Percentiles rank a stretch among this genome's conserved stretches.
phyloP scores from a whole-genome alignment of 2,797 vertebrate genomes.

The Coregonus sp. region DNA sequence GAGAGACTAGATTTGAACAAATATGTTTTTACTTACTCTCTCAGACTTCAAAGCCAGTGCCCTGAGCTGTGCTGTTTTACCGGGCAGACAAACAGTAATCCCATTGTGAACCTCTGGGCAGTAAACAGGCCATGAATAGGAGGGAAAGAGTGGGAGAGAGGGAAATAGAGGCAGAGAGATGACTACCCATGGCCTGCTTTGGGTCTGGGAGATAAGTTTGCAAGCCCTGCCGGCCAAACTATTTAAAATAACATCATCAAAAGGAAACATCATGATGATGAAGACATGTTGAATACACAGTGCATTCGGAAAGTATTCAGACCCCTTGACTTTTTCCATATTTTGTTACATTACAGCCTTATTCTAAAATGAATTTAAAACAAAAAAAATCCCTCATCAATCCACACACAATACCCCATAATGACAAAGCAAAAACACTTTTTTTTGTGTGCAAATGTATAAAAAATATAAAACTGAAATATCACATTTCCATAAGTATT shows the following conservation, averaged over 20 bases:
- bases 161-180: background rate
- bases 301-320: no score
- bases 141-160: background rate
- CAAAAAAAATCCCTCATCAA: no score
- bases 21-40: slow-evolving; percentile 12
- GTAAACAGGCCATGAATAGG: slow-evolving; percentile 15
- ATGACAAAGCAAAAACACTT: no score
- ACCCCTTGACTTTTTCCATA: no score
- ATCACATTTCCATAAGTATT: no score
- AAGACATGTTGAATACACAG: background rate
- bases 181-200: slow-evolving; percentile 10
- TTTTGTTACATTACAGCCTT: no score
- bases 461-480: no score
- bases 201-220: background rate
- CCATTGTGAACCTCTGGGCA: slow-evolving; percentile 22
- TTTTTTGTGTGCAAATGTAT: no score
- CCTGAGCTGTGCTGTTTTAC: slow-evolving; percentile 29
- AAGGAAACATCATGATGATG: background rate
- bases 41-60: slow-evolving; percentile 8
- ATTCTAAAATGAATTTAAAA: no score
- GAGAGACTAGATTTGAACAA: background rate
- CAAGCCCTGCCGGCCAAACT: background rate
- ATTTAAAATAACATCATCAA: background rate
- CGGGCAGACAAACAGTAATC: slow-evolving; percentile 29
- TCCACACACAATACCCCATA: no score